Evolutionary conservation across 2,888 invertebrate species (phyloP).

Genomic region (Tetragonula carbonaria): DNA sequence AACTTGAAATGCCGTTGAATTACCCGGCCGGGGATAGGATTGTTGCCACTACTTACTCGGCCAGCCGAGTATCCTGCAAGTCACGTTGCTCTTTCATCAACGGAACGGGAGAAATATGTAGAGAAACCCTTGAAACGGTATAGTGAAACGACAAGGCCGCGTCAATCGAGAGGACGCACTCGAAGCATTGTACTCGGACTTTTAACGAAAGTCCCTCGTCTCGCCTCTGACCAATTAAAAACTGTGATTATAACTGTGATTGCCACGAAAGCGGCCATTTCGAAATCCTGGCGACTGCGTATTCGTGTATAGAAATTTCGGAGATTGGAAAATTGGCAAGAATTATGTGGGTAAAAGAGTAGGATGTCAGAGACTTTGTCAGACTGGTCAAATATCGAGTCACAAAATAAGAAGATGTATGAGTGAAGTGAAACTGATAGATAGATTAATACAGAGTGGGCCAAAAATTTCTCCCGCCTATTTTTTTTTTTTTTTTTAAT

Average conservation of each 20-base stretch:
- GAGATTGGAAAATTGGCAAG: not conserved
- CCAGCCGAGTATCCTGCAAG: constrained; percentile 10
- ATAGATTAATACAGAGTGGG: too few relatives aligned
- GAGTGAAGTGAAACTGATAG: not conserved
- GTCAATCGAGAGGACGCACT: not conserved
- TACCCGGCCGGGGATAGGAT: constrained; percentile 2
- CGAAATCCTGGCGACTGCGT: not conserved
- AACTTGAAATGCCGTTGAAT: not conserved
- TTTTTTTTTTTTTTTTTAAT: too few relatives aligned
- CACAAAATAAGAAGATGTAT: not conserved
- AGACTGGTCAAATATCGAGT: not conserved
- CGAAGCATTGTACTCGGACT: not conserved
- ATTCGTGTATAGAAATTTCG: not conserved
- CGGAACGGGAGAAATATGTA: not conserved
- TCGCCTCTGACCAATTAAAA: not conserved
- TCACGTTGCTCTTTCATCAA: constrained; percentile 26
- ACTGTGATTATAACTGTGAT: not conserved
- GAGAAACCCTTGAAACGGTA: constrained; percentile 3
- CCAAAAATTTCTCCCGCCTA: too few relatives aligned
- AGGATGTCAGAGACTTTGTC: not conserved
- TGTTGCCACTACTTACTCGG: constrained; percentile 1
- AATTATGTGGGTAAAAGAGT: not conserved
- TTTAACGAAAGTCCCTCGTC: not conserved
- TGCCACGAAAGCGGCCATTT: not conserved
- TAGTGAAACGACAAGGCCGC: not conserved